These are phyloP conservation scores for Callocephalon fimbriatum DNA, from an alignment of 2,113 vertebrate species.

Conservation along the genomic window DNA sequence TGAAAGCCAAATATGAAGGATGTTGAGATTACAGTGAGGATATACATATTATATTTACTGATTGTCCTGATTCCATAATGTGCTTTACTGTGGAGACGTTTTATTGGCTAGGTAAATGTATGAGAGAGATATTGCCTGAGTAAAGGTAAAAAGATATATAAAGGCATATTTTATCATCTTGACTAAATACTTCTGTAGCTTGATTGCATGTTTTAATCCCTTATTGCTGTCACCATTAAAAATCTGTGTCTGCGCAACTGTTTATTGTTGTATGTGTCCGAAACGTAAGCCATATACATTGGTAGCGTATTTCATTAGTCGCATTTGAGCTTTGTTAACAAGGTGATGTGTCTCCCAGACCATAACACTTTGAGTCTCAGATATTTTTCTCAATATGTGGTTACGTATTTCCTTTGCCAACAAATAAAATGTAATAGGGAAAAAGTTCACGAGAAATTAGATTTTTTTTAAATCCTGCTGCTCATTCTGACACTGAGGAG, in stretches of 20 bases:
- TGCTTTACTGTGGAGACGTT: neutral
- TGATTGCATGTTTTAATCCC: neutral
- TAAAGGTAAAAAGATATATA: neutral
- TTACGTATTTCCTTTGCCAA: neutral
- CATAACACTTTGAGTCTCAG: neutral
- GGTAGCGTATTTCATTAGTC: neutral
- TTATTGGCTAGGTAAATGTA: neutral
- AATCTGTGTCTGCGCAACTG: neutral
- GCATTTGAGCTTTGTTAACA: neutral
- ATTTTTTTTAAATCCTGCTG: neutral
- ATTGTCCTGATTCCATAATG: neutral
- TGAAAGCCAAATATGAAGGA: neutral
- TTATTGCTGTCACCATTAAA: neutral
- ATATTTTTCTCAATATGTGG: neutral
- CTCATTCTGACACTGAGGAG: neutral
- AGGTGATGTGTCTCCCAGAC: neutral
- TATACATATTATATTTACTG: neutral
- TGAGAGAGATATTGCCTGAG: neutral
- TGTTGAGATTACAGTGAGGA: neutral
- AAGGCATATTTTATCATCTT: neutral
- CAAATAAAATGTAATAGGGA: neutral
- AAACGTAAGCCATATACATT: neutral
- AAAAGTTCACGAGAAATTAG: neutral
- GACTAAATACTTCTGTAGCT: neutral
- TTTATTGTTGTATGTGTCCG: neutral